Conservation (phyloP, 2,888 invertebrate genomes). For the Himalopsyche tibetana region DNA sequence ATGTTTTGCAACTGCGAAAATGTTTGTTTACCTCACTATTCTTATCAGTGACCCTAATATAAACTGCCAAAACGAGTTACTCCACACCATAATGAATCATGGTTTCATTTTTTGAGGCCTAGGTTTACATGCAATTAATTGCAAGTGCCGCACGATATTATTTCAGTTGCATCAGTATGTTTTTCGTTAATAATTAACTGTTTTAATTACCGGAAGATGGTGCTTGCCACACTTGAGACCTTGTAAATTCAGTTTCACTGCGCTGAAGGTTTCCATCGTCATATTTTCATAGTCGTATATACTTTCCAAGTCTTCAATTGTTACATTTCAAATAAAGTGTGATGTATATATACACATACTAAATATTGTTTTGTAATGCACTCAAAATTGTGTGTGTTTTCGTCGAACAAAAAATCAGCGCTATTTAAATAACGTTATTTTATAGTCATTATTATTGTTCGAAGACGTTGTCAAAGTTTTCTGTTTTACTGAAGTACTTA, state of each 20-base stretch:
- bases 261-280: conserved; percentile 14
- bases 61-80: conserved; percentile 11
- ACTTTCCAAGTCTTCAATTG: conserved; percentile 18
- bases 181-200: conserved; percentile 54
- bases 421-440: no score
- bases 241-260: conserved; percentile 55
- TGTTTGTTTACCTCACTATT: neutral
- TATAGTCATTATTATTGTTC: no score
- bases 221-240: conserved; percentile 52
- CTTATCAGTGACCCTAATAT: conserved; percentile 40
- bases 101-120: conserved; percentile 35
- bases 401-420: no score
- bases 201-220: conserved; percentile 64
- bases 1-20: neutral
- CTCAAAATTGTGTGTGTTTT: neutral
- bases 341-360: neutral
- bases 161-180: conserved; percentile 47
- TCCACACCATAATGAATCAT: conserved; percentile 18
- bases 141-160: conserved; percentile 41
- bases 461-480: no score
- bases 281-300: conserved; percentile 17
- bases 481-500: no score
- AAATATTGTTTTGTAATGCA: neutral
- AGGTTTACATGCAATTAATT: conserved; percentile 47
- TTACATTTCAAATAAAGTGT: neutral